Conservation (phyloP, 2,797 vertebrate genomes). For the Amazonetta brasiliensis region DNA sequence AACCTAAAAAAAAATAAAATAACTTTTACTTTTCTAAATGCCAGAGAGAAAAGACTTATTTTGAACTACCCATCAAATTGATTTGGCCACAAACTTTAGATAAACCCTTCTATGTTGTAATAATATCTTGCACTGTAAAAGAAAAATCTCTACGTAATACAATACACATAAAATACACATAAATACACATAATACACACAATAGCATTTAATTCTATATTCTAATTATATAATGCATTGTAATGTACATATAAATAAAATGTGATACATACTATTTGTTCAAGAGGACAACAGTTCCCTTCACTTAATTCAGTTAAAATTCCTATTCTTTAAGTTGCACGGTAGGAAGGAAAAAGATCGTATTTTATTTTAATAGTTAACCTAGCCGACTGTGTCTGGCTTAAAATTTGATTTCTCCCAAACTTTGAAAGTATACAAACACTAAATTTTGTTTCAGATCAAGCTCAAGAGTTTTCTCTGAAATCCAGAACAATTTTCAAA, state of each 20-base stretch:
- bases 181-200: not conserved
- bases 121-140: too few species aligned
- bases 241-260: not conserved
- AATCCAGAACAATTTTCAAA: not conserved
- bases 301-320: not conserved
- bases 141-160: too few species aligned
- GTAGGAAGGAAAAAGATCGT: not conserved
- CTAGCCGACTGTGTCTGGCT: not conserved
- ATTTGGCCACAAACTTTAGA: not conserved
- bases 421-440: not conserved
- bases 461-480: not conserved
- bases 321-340: not conserved
- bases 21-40: not conserved
- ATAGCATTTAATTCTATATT: not conserved
- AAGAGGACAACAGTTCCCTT: not conserved
- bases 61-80: not conserved
- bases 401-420: not conserved
- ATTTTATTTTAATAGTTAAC: not conserved
- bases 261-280: rapidly evolving
- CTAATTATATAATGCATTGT: not conserved
- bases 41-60: not conserved
- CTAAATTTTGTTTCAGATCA: not conserved
- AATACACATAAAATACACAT: not conserved
- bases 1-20: too few species aligned
- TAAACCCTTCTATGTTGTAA: not conserved